Base-by-base conservation (phyloP, 2,113 vertebrate genomes). In the Prionailurus bengalensis region DNA sequence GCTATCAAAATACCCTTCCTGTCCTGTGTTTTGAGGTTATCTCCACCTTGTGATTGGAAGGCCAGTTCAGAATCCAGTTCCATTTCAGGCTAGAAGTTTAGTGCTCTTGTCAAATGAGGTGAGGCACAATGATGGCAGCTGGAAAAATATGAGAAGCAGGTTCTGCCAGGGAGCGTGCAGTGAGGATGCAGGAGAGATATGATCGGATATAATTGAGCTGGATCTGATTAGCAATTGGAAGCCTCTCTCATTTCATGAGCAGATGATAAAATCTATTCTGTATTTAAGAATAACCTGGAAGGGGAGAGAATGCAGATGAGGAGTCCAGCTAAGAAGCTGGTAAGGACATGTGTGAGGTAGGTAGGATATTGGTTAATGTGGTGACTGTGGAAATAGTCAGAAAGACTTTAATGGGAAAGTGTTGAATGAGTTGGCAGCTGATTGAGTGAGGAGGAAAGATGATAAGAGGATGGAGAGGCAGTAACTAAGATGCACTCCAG, bases 91-190 rank as follows among this genome's bases (percentile, higher is more conserved):
- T 48, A 31, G 21, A 74, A 94, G 74, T 51, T 58, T 33, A 31
- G 70, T 14, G 1, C 61, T 45, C 73, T 78, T 27, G 4, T 73
- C 42, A 55, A 80, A 74, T 10, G 27, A 63, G 9, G 21, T 65
- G 13, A 15, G 73, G 23, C 0, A 5, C 11, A 10, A 23, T n/a
- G 7, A 65, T 1, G 19, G n/a, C 6, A 13, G 21, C 9, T 29
- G 23, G 51, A 48, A 74, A 89, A 58, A 53, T 21, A 1, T 2
- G 39, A 21, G 21, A 71, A 83, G 39, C 48, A 36, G 23, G 48
- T 73, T 66, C 16, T 23, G 8, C 1, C 25, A 7, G 13, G 39
- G 12, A 21, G 16, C 29, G 7, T 15, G 7, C 23, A 10, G 16
- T 27, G 23, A 9, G 3, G 31, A 42, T 12, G 17, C 70, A 70